Evolutionary conservation across 2,888 invertebrate genomes (phyloP).

Genomic region (Agrotis segetum): DNA sequence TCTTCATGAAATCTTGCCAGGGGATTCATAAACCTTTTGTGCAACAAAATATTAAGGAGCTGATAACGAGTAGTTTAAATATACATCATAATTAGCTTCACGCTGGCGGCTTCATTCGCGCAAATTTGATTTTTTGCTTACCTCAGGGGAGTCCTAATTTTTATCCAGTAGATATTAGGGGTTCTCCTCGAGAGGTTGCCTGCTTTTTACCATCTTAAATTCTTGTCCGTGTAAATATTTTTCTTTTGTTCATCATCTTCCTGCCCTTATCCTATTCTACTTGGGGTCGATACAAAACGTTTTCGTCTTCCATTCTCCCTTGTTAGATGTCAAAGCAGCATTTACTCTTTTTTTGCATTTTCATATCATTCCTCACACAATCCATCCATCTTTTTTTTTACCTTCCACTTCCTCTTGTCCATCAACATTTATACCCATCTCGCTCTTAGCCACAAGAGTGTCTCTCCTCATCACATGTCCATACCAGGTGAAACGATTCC

Average conservation of each 20-base stretch:
- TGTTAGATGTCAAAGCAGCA: too few species aligned
- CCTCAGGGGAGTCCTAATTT: constrained; percentile 58
- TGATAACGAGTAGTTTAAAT: constrained; percentile 54
- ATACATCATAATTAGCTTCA: constrained; percentile 54
- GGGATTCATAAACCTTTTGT: constrained; percentile 8
- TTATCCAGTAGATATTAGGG: constrained; percentile 58
- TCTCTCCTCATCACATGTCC: too few species aligned
- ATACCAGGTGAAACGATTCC: too few species aligned
- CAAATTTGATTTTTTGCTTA: constrained; percentile 47
- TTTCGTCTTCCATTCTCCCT: too few species aligned
- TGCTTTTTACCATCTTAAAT: constrained; percentile 55
- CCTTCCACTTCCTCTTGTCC: too few species aligned
- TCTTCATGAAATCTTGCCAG: constrained; percentile 16
- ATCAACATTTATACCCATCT: too few species aligned
- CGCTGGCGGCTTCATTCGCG: constrained; percentile 28
- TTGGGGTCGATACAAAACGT: too few species aligned
- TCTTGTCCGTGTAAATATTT: constrained; percentile 41
- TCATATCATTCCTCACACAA: too few species aligned
- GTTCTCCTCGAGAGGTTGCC: constrained; percentile 46
- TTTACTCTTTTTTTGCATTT: too few species aligned
- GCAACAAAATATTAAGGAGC: constrained; percentile 20
- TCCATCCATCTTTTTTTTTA: too few species aligned
- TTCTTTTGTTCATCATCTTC: constrained; percentile 13
- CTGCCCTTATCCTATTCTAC: too few species aligned
- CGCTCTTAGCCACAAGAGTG: too few species aligned